phyloP scores from a whole-genome alignment of 1,140 invertebrate genomes.

The Eupristina koningsbergeri region DNA sequence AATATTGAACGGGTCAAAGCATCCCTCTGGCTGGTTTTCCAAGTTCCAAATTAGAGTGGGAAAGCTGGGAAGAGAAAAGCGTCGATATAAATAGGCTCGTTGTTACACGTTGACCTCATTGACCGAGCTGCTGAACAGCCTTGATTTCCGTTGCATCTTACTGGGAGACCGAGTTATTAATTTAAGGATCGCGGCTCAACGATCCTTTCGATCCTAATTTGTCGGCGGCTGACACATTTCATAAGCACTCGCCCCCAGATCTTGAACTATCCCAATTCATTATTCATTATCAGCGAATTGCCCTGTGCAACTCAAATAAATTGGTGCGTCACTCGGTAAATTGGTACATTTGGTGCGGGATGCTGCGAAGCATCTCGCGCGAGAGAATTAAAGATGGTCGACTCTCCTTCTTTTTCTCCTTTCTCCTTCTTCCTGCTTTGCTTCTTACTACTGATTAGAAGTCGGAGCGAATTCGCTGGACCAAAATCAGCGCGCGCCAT shows the following conservation, averaged over 20 bases:
- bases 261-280: background rate
- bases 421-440: background rate
- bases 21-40: no score
- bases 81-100: background rate
- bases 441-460: conserved; percentile 23
- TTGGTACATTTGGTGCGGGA: background rate
- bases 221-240: background rate
- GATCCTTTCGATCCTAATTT: background rate
- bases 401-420: background rate
- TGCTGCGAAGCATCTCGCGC: background rate
- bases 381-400: background rate
- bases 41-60: background rate
- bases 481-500: background rate
- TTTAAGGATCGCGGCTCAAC: background rate
- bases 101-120: no score
- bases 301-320: background rate
- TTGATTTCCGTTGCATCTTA: no score
- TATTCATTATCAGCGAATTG: background rate
- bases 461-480: conserved; percentile 13
- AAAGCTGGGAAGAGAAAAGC: no score
- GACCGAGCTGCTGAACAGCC: no score
- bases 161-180: background rate
- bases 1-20: background rate
- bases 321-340: background rate
- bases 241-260: background rate